Percentiles rank a stretch among this genome's conserved stretches.
Conservation (phyloP, 2,888 invertebrate genomes). For the Scaeva pyrastri region DNA sequence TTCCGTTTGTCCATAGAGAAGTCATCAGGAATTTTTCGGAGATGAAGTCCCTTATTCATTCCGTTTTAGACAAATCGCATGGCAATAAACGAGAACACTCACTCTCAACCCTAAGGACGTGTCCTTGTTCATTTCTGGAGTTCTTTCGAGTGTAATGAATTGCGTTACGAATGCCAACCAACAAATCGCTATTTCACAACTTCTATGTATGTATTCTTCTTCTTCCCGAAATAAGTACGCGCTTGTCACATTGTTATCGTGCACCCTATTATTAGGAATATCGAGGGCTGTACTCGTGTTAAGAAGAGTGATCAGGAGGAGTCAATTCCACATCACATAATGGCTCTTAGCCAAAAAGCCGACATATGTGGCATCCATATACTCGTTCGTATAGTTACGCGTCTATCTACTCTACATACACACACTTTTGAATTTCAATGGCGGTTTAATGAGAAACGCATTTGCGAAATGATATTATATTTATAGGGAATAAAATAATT, state of each 20-base stretch:
- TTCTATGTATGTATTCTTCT: constrained; percentile 14
- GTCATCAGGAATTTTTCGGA: constrained; percentile 13
- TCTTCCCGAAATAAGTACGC: constrained; percentile 34
- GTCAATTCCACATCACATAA: constrained; percentile 41
- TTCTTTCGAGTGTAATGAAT: constrained; percentile 73
- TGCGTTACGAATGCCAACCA: constrained; percentile 72
- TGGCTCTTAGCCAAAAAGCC: constrained; percentile 20
- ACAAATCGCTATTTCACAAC: constrained; percentile 70
- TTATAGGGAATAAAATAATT: constrained; percentile 54
- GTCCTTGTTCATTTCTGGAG: constrained; percentile 27
- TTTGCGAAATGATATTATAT: constrained; percentile 62
- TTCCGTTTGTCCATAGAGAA: neutral
- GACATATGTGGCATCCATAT: constrained; percentile 61
- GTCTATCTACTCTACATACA: constrained; percentile 42
- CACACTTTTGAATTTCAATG: constrained; percentile 66
- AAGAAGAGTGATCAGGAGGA: constrained; percentile 63
- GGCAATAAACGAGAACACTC: constrained; percentile 54
- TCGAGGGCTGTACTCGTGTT: constrained; percentile 46
- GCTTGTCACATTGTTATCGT: constrained; percentile 17
- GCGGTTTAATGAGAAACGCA: constrained; percentile 71
- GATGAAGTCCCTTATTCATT: constrained; percentile 24
- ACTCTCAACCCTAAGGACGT: neutral
- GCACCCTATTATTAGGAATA: constrained; percentile 23
- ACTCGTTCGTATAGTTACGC: neutral
- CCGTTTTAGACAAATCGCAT: constrained; percentile 64